These are phyloP conservation scores for Philereme vetulata DNA, from an alignment of 2,888 invertebrate genomes.

Conservation along the genomic window DNA sequence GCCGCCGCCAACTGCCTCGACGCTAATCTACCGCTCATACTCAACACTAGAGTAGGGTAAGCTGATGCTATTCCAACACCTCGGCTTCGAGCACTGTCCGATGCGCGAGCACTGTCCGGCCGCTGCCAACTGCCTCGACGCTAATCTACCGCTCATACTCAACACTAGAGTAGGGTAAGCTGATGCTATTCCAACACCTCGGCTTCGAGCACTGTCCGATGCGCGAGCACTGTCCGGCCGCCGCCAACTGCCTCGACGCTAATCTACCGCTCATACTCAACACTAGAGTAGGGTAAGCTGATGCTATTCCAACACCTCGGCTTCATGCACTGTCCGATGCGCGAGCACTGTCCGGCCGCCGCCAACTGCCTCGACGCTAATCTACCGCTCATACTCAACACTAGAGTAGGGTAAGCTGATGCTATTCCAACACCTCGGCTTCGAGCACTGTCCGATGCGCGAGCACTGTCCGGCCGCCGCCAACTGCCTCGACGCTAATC, in stretches of 20 bases:
- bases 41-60: constrained; percentile 77
- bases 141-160: too few relatives aligned
- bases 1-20: constrained; percentile 87
- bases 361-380: constrained; percentile 82
- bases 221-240: constrained; percentile 96
- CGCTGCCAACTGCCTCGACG: too few relatives aligned
- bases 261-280: constrained; percentile 72
- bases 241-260: constrained; percentile 83
- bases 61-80: constrained; percentile 27
- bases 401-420: constrained; percentile 69
- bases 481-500: too few relatives aligned
- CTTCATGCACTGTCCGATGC: constrained; percentile 97
- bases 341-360: constrained; percentile 96
- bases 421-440: too few relatives aligned
- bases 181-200: constrained; percentile 97
- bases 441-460: too few relatives aligned
- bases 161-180: constrained; percentile 81
- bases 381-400: constrained; percentile 72
- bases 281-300: constrained; percentile 62
- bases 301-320: constrained; percentile 95
- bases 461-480: too few relatives aligned
- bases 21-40: constrained; percentile 67
- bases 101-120: too few relatives aligned
- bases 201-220: constrained; percentile 98
- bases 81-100: too few relatives aligned